These are phyloP conservation scores for Microtus richardsoni DNA, from an alignment of 2,113 vertebrate genomes.

Conservation along the genomic window DNA sequence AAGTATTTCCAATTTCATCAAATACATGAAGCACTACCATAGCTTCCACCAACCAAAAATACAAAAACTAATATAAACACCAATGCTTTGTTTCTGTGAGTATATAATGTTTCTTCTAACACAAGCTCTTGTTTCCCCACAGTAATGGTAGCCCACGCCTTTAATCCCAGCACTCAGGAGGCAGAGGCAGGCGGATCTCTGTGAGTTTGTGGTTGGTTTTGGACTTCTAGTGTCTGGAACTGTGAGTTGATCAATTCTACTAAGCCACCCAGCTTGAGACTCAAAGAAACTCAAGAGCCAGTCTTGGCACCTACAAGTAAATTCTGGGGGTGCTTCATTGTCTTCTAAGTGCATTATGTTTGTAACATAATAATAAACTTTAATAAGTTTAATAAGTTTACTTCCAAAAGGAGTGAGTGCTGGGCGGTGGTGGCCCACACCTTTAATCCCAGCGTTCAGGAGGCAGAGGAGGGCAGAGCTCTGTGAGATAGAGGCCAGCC, in stretches of 20 bases:
- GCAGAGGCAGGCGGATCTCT: too few species aligned
- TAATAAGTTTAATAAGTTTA: background rate
- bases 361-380: background rate
- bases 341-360: background rate
- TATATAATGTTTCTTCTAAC: conserved; percentile 46
- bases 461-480: background rate
- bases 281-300: background rate
- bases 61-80: background rate
- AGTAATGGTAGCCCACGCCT: too few species aligned
- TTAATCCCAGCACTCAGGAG: too few species aligned
- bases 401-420: background rate
- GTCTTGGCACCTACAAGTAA: background rate
- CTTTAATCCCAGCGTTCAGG: background rate
- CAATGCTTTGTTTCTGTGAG: background rate
- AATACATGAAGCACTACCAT: conserved; percentile 62
- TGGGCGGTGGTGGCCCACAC: background rate
- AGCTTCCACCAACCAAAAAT: background rate
- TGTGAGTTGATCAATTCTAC: background rate
- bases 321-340: background rate
- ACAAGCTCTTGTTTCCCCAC: background rate
- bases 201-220: background rate
- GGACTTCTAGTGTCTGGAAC: background rate
- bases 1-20: conserved; percentile 69
- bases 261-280: background rate
- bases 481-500: background rate